Percentiles rank a stretch among this genome's conserved stretches.
These are phyloP conservation scores for Acestrorhynchus altus DNA, from an alignment of 2,797 vertebrate genomes.

Conservation along the genomic window DNA sequence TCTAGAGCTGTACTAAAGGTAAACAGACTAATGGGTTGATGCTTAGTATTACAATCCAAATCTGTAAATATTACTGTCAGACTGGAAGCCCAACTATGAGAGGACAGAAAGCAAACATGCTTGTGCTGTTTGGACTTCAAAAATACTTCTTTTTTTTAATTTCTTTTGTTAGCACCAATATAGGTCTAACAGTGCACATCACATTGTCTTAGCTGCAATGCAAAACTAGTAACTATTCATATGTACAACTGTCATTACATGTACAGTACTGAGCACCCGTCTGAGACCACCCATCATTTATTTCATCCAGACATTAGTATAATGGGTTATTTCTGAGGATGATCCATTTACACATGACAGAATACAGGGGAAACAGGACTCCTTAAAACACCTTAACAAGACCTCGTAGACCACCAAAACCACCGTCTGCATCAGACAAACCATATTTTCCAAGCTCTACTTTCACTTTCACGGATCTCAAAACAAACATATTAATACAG, in stretches of 20 bases:
- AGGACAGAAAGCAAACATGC: not conserved
- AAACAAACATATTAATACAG: no score
- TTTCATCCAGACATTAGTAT: no score
- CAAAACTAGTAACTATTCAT: not conserved
- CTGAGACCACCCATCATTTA: no score
- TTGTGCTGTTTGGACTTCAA: not conserved
- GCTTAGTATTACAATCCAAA: not conserved
- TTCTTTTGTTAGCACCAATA: not conserved
- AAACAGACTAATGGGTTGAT: not conserved
- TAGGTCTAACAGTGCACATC: conserved; percentile 8
- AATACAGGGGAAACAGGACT: no score
- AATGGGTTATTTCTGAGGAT: no score
- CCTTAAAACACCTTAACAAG: no score
- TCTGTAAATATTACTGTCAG: not conserved
- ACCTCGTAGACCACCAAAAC: no score
- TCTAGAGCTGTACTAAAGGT: not conserved
- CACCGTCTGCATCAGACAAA: no score
- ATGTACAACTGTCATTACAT: not conserved
- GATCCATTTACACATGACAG: no score
- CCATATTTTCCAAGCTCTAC: no score
- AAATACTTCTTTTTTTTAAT: not conserved
- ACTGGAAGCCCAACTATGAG: not conserved
- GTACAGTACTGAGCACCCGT: not conserved
- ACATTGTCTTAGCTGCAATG: not conserved
- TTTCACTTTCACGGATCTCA: no score